Conservation (phyloP, 2,888 invertebrate genomes). For the Leistus spinibarbis region DNA sequence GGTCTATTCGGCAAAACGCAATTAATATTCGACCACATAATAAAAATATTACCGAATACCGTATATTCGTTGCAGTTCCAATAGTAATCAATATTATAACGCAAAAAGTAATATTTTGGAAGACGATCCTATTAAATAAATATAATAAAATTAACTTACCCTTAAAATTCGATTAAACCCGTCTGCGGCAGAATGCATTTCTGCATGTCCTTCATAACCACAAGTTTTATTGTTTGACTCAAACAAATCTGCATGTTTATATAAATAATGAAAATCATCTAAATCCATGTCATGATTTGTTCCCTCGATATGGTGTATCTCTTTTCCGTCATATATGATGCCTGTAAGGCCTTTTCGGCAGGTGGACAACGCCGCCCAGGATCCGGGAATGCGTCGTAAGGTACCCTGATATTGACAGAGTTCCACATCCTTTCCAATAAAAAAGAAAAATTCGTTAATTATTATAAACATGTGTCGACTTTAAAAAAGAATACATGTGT, state of each 20-base stretch:
- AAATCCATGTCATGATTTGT: conserved; percentile 43
- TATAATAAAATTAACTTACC: conserved; percentile 59
- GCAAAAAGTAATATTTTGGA: no score
- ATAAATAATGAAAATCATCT: conserved; percentile 63
- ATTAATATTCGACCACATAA: no score
- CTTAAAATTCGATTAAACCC: conserved; percentile 67
- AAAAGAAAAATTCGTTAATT: conserved; percentile 31
- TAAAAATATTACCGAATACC: no score
- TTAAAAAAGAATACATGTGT: no score
- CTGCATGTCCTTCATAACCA: conserved; percentile 57
- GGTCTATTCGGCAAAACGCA: no score
- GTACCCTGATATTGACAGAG: conserved; percentile 80
- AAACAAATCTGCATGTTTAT: conserved; percentile 68
- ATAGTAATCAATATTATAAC: no score
- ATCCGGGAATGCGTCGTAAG: conserved; percentile 70
- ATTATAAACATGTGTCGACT: background rate
- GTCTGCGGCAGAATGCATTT: conserved; percentile 43
- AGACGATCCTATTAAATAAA: background rate
- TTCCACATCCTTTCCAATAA: conserved; percentile 66
- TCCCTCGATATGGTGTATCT: conserved; percentile 74
- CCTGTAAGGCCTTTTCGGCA: conserved; percentile 76
- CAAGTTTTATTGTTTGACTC: conserved; percentile 65
- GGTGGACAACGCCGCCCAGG: conserved; percentile 86
- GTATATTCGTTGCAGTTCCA: no score
- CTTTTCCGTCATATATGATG: conserved; percentile 77